Evolutionary conservation across 2,113 vertebrate genomes (phyloP).

Genomic region (Pterocles burchelli): DNA sequence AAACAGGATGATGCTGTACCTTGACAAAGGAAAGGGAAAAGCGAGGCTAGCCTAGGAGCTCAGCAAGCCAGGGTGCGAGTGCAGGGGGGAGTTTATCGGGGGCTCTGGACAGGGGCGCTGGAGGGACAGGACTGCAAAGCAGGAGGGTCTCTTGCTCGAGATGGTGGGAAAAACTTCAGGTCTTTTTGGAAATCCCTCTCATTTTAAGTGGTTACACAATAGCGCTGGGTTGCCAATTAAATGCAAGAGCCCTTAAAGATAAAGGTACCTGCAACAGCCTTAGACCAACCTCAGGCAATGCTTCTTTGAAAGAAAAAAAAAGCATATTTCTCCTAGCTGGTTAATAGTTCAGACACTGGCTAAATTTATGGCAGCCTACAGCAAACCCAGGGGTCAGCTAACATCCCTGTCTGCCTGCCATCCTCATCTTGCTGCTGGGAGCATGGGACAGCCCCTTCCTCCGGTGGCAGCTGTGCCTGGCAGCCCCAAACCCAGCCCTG

Average conservation of each 20-base stretch:
- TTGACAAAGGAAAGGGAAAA: neutral
- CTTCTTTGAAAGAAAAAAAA: neutral
- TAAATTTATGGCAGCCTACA: neutral
- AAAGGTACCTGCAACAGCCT: neutral
- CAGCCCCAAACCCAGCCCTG: neutral
- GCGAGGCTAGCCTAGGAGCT: neutral
- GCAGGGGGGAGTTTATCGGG: neutral
- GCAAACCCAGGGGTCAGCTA: neutral
- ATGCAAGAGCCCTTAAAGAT: neutral
- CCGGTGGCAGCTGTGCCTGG: neutral
- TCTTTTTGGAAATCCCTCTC: neutral
- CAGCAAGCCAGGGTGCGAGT: rapidly evolving
- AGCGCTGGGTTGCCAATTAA: neutral
- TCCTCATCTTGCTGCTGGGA: neutral
- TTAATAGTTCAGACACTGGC: neutral
- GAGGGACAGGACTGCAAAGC: neutral
- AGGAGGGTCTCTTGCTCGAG: neutral
- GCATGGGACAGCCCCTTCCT: rapidly evolving
- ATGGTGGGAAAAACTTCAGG: neutral
- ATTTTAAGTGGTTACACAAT: neutral
- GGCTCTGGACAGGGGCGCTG: rapidly evolving
- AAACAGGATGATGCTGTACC: neutral
- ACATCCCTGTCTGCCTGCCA: rapidly evolving
- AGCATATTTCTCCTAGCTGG: neutral
- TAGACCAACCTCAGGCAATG: neutral